Base-by-base conservation (phyloP, 2,888 invertebrate genomes). In the Mycogona germanica region DNA sequence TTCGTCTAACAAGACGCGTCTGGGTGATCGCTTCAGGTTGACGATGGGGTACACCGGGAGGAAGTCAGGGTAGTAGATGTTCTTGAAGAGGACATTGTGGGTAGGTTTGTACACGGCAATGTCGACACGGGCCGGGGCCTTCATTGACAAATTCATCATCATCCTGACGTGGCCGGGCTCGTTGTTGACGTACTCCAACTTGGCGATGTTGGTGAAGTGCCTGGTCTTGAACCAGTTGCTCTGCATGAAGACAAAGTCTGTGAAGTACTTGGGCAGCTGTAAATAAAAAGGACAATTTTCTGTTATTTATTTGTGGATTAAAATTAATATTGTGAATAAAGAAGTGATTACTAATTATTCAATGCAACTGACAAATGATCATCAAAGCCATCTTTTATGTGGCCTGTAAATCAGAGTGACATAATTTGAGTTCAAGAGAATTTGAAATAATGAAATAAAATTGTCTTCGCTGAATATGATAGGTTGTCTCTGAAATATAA, bases 41-140 rank as follows among this genome's bases (percentile, higher is more conserved):
- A 46, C 21, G 25, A 28, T 25, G 25, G 30, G 28, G 17, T 50
- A 37, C 19, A 58, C 51, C 7, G 56, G 59, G 3, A 47, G 14
- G 9, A 26, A 23, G 14, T 35, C 26, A 19, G 58, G 57, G 26
- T 62, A 40, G 17, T 56, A 55, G 32, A 61, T 46, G 41, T 55
- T 51, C 6, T 49, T 51, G 56, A 53, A 59, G 56, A 46, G 55
- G 9, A 54, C 51, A 19, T 51, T 61, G 29, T 55, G 46, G 19
- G 37, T 25, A 25, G 59, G 61, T 12, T 55, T 57, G 46, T 28
- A 32, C 9, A 57, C 35, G 9, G 51, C 48, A 14, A 61, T n/a
- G 42, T 60, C 59, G 38, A 61, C 3, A 3, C 42, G 42, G 25
- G 29, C 40, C 7, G 57, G 52, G 12, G 45, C 12, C 21, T 48